Evolutionary conservation across 2,113 vertebrate species (phyloP), one percentile per base, ranked within the genome.

Genomic region (Sceloporus undulatus): DNA sequence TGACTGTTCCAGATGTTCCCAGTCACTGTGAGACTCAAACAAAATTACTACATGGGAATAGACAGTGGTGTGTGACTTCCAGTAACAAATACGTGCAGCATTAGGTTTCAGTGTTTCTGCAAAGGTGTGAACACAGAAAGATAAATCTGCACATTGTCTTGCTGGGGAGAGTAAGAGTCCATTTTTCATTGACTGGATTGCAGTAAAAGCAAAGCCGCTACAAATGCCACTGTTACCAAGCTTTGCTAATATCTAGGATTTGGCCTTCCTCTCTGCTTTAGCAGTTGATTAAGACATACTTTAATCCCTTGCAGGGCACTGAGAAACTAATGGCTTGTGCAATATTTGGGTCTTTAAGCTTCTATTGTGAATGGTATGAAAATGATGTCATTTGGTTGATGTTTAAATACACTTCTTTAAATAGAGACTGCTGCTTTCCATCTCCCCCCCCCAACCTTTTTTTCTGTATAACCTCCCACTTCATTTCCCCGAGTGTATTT

Each of bases 271-370:
- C 88, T 91, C 75, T 92, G 86, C 89, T 92, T 95, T 92, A 94
- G 84, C 89, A 92, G 86, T 95, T 96, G 93, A 94, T 96, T 95
- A 95, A 95, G 92, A 95, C 94, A 94, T 90, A 85, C 59, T 95
- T 89, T 96, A 95, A 95, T 96, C 89, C 0, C 0, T 94, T 92
- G 81, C 88, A 94, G 90, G 89, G 68, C 93, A 93, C 88, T 87
- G 88, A 94, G 92, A 93, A 96, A 88, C 90, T 93, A 95, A 94
- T 95, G 89, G 92, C 52, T 95, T 94, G 85, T 93, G 79, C 82
- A 95, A 76, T 89, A 88, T 95, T 95, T 95, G 90, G 90, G 79
- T 94, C 89, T 94, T 96, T 92, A 95, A 91, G 86, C 91, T 96
- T 93, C 82, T 59, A 82, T 91, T 94, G 77, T 89, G 92, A 93